phyloP scores from a whole-genome alignment of 2,888 invertebrate species.

The Thelaira solivaga region DNA sequence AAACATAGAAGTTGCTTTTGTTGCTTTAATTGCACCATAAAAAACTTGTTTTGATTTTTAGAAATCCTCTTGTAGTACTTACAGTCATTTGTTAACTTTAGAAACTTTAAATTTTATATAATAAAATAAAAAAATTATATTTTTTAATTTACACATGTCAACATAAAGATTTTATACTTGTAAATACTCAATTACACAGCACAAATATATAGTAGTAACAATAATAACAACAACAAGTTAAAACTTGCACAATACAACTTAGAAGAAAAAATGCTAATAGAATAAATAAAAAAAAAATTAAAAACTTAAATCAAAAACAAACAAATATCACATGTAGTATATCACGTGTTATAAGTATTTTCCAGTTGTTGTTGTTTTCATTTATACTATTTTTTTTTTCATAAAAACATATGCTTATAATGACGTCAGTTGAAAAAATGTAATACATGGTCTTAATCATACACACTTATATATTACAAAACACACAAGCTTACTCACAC shows the following conservation, averaged over 20 bases:
- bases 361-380: slow-evolving; percentile 16
- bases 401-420: slow-evolving; percentile 30
- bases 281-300: background rate
- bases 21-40: too few species aligned
- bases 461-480: too few species aligned
- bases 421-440: slow-evolving; percentile 44
- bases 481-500: too few species aligned
- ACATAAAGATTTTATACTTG: slow-evolving; percentile 49
- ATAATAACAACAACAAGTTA: slow-evolving; percentile 11
- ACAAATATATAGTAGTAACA: background rate
- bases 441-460: too few species aligned
- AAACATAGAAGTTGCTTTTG: too few species aligned
- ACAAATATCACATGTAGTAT: slow-evolving; percentile 9
- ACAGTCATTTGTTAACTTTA: too few species aligned
- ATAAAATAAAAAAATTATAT: too few species aligned
- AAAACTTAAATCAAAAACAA: background rate
- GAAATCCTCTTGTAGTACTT: too few species aligned
- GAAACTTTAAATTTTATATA: too few species aligned
- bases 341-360: slow-evolving; percentile 20
- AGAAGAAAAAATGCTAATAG: background rate
- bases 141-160: slow-evolving; percentile 55
- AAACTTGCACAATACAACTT: background rate
- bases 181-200: background rate
- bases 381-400: slow-evolving; percentile 4
- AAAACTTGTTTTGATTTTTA: too few species aligned